Evolutionary conservation across 2,797 vertebrate species (phyloP).

Genomic region (Etheostoma nigrum): DNA sequence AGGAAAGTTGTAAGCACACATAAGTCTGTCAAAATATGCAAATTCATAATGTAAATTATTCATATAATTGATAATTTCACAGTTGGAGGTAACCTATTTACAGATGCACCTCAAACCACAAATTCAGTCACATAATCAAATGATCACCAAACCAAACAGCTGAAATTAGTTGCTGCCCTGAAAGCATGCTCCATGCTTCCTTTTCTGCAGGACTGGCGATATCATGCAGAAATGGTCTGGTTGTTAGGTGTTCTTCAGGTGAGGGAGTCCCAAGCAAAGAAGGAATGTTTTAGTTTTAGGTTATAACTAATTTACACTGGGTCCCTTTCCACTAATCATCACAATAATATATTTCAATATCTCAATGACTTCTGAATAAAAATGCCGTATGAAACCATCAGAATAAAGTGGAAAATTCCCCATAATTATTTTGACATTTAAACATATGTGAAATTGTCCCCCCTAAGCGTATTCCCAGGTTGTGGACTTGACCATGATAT

Average conservation of each 20-base stretch:
- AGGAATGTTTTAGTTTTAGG: constrained; percentile 25
- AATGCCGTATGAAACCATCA: neutral
- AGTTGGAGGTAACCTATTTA: constrained; percentile 26
- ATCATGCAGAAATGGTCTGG: constrained; percentile 25
- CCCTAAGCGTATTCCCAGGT: neutral
- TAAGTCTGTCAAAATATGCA: constrained; percentile 28
- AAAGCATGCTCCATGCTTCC: neutral
- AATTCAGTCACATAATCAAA: constrained; percentile 30
- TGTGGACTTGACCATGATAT: neutral
- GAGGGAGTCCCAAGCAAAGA: constrained; percentile 25
- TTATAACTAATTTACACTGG: constrained; percentile 29
- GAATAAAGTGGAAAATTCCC: constrained; percentile 4
- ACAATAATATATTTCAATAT: constrained; percentile 12
- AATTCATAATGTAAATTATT: constrained; percentile 43
- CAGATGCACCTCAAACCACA: constrained; percentile 4
- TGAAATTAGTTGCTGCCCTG: neutral
- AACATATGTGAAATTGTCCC: neutral
- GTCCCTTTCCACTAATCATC: constrained; percentile 10
- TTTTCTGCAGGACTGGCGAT: constrained; percentile 7
- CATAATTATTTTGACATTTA: neutral
- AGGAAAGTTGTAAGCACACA: constrained; percentile 1
- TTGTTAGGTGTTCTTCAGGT: constrained; percentile 25
- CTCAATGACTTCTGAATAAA: constrained; percentile 7
- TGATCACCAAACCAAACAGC: constrained; percentile 18
- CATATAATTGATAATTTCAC: constrained; percentile 31